These are phyloP conservation scores for Branchellion lobata DNA, from an alignment of 2,888 invertebrate genomes.

Conservation along the genomic window DNA sequence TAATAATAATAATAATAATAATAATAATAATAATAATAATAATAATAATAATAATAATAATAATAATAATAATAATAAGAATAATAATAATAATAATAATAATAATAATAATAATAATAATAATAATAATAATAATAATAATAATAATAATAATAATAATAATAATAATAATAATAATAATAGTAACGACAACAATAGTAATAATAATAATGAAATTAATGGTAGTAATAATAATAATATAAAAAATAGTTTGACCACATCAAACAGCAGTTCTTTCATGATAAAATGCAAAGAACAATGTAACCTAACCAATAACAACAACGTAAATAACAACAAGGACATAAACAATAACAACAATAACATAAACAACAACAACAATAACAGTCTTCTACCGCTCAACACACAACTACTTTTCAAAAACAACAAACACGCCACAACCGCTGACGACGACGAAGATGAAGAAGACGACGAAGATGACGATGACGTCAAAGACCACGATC, in stretches of 20 bases:
- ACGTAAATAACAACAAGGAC: not conserved
- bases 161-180: no score
- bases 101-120: no score
- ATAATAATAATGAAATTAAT: not conserved
- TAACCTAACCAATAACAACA: not conserved
- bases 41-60: no score
- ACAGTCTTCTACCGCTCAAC: not conserved
- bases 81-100: no score
- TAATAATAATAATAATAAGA: no score
- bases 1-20: no score
- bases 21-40: no score
- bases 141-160: no score
- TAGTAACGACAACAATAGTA: not conserved
- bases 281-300: not conserved
- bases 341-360: not conserved
- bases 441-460: not conserved
- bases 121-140: no score
- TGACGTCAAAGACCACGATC: not conserved
- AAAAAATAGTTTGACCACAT: not conserved
- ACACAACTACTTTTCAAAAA: no score
- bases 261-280: not conserved
- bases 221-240: not conserved
- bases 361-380: conserved; percentile 8
- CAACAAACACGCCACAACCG: not conserved
- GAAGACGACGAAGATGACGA: not conserved